These are phyloP conservation scores for Iselma pallidipennis DNA, from an alignment of 2,888 invertebrate species.

Conservation along the genomic window DNA sequence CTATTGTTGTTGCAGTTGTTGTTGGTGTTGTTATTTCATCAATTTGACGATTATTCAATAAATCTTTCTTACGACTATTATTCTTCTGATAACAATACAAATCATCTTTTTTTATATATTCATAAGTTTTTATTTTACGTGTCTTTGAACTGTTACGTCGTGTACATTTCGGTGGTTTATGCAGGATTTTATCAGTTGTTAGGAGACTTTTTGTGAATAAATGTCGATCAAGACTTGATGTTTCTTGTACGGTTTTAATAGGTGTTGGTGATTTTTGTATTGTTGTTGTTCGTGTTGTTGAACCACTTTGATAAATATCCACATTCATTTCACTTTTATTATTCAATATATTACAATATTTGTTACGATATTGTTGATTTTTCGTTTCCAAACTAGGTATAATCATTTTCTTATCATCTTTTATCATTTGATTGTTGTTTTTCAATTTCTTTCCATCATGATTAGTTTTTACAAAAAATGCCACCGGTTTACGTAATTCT, in stretches of 20 bases:
- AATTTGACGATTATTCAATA: slow-evolving; percentile 31
- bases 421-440: slow-evolving; percentile 18
- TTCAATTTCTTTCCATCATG: slow-evolving; percentile 17
- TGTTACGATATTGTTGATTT: slow-evolving; percentile 61
- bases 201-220: slow-evolving; percentile 54
- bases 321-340: slow-evolving; percentile 52
- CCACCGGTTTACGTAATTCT: slow-evolving; percentile 43
- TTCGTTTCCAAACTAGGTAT: slow-evolving; percentile 62
- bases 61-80: slow-evolving; percentile 39
- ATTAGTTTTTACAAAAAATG: slow-evolving; percentile 50
- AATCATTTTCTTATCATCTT: slow-evolving; percentile 55
- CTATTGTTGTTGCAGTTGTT: slow-evolving; percentile 41
- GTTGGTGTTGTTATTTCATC: slow-evolving; percentile 31
- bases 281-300: slow-evolving; percentile 18
- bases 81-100: slow-evolving; percentile 42
- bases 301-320: slow-evolving; percentile 45
- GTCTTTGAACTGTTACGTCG: slow-evolving; percentile 66
- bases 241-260: slow-evolving; percentile 48
- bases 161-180: slow-evolving; percentile 75
- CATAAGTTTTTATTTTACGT: slow-evolving; percentile 50
- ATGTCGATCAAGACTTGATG: slow-evolving; percentile 56
- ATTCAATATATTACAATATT: slow-evolving; percentile 54
- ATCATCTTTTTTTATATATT: slow-evolving; percentile 54
- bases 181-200: slow-evolving; percentile 60
- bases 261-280: slow-evolving; percentile 18